Evolutionary conservation across 1,140 invertebrate genomes (phyloP).

Genomic region (Geopemphigus sp.): DNA sequence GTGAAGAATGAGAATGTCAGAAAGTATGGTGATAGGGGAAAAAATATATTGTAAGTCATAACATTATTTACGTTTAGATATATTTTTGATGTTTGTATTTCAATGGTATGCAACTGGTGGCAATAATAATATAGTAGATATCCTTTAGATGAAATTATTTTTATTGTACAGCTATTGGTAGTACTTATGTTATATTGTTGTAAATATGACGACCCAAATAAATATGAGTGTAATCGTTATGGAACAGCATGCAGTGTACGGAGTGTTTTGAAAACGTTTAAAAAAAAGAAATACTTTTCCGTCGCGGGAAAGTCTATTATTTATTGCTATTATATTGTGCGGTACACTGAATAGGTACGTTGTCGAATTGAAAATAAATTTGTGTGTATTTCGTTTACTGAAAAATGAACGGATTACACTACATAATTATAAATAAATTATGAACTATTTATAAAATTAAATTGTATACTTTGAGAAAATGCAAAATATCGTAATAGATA

Average conservation of each 20-base stretch:
- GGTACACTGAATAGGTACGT: neutral
- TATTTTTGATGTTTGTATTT: neutral
- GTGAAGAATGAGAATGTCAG: slow-evolving; percentile 18
- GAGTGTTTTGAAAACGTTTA: neutral
- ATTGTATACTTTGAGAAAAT: too few relatives aligned
- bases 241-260: neutral
- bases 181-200: neutral
- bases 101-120: neutral
- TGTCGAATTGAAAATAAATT: neutral
- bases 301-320: neutral
- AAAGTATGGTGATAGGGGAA: neutral
- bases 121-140: neutral
- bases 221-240: slow-evolving; percentile 7
- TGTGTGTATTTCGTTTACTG: too few relatives aligned
- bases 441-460: too few relatives aligned
- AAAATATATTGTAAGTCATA: neutral
- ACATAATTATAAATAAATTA: too few relatives aligned
- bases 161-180: neutral
- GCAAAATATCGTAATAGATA: too few relatives aligned
- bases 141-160: neutral
- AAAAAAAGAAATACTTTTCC: neutral
- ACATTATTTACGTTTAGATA: neutral
- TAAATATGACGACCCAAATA: slow-evolving; percentile 9
- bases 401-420: too few relatives aligned
- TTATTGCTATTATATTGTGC: neutral